These are phyloP conservation scores for Cephalopholis sonnerati DNA, from an alignment of 2,113 vertebrate genomes.

Conservation along the genomic window DNA sequence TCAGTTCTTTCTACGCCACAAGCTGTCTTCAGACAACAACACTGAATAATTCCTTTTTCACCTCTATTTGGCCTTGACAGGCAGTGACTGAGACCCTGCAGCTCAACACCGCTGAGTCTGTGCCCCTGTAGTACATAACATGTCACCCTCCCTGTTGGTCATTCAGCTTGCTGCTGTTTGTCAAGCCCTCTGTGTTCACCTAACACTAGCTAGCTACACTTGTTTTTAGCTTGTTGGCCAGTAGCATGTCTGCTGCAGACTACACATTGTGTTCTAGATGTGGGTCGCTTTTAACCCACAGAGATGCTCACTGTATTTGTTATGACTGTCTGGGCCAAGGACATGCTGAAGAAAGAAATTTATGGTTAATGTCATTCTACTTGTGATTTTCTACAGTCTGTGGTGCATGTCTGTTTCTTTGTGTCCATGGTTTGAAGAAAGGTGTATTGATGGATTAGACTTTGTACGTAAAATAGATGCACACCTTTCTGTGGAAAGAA, in stretches of 20 bases:
- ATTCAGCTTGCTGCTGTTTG: constrained; percentile 27
- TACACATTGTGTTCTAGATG: neutral
- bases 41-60: constrained; percentile 52
- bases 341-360: neutral
- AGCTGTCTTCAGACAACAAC: constrained; percentile 17
- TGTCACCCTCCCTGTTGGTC: constrained; percentile 31
- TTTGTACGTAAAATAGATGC: no score
- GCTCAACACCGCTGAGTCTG: neutral
- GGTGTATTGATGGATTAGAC: no score
- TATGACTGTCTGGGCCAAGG: neutral
- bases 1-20: neutral
- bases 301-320: constrained; percentile 1
- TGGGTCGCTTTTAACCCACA: neutral
- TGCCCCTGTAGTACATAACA: constrained; percentile 16
- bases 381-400: neutral
- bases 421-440: no score
- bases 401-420: neutral
- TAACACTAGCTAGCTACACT: neutral
- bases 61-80: constrained; percentile 46
- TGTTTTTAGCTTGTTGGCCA: constrained; percentile 31
- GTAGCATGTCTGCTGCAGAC: neutral
- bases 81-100: constrained; percentile 22
- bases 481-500: no score
- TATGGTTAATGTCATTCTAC: neutral
- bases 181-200: constrained; percentile 8